phyloP scores from a whole-genome alignment of 1,140 invertebrate species.

The Euwallacea fornicatus region DNA sequence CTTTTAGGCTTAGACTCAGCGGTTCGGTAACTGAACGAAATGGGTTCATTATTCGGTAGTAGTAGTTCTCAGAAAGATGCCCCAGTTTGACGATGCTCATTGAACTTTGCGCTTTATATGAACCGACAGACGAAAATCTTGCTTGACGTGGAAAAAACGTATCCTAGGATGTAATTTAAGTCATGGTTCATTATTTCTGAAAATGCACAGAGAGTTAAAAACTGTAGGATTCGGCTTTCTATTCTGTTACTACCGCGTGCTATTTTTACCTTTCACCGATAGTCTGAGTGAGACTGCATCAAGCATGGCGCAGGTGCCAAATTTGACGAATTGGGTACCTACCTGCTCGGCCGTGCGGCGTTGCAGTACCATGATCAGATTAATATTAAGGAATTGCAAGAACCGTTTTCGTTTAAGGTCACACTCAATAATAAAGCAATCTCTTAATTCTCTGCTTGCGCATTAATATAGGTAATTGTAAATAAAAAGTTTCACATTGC shows the following conservation, averaged over 20 bases:
- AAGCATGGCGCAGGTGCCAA: constrained; percentile 29
- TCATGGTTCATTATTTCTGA: constrained; percentile 31
- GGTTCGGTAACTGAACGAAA: no score
- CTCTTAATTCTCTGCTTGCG: no score
- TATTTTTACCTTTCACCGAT: constrained; percentile 36
- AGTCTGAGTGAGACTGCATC: not conserved
- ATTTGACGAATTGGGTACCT: constrained; percentile 21
- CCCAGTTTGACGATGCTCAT: no score
- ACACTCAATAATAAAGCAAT: not conserved
- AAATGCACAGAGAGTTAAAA: constrained; percentile 25
- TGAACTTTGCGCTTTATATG: no score
- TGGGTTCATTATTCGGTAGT: no score
- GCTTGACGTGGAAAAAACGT: not conserved
- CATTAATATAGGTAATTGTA: not conserved
- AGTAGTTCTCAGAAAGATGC: no score
- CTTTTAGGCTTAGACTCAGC: no score
- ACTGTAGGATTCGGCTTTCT: constrained; percentile 30
- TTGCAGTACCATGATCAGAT: constrained; percentile 1
- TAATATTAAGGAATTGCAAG: constrained; percentile 1
- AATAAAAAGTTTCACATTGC: not conserved
- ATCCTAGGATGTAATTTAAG: constrained; percentile 9
- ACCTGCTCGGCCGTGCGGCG: constrained; percentile 3
- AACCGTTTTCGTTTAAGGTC: constrained; percentile 2
- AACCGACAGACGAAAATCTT: no score
- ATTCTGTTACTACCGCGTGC: constrained; percentile 30